Base-by-base conservation (phyloP, 37 sponge, comb jelly and placozoan genomes). In the Halisarca cf. caerulea region DNA sequence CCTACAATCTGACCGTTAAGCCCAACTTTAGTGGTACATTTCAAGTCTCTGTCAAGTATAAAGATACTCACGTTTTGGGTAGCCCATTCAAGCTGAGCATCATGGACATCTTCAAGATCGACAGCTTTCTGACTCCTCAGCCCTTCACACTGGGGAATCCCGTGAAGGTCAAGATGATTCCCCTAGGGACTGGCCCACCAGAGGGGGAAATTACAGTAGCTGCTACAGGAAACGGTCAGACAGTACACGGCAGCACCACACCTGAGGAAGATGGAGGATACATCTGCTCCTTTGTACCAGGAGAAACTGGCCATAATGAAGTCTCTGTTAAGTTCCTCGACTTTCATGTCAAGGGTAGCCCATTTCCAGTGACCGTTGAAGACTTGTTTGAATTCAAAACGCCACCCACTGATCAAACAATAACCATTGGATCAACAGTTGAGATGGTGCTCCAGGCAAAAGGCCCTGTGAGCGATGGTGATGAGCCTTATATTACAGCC, bases 281-380 rank as follows among this genome's bases (percentile, higher is more conserved):
- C 64, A 6, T 62, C 15, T 74, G 77, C 25, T 37, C 42, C 15
- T n/a, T 74, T 9, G 36, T n/a, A n/a, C 77, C 77, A 33, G 36
- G 18, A 11, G 77, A 74, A 39, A 74, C 77, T 14, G 77, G 77
- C 45, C 24, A 41, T 21, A 44, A 23, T 41, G 77, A 74, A 37
- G 25, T 74, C 9, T 41, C 25, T 36, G 82, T 89, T 24, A 75
- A 83, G 55, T 45, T 89, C 57, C 72, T 54, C 2, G 90, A 78
- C 8, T 21, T 21, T 2, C 64, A 72, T 80, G 79, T 86, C 33
- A 85, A 70, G 1, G 87, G 90, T 1, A 84, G 90, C 75, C 93
- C 93, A 4, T 89, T 80, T 69, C 54, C 66, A 24, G 18, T 43
- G 45, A 40, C 8, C 8, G 77, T 74, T 15, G 42, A 74, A n/a